phyloP scores from a whole-genome alignment of 2,888 invertebrate genomes.

The Pseudococcus longispinus region DNA sequence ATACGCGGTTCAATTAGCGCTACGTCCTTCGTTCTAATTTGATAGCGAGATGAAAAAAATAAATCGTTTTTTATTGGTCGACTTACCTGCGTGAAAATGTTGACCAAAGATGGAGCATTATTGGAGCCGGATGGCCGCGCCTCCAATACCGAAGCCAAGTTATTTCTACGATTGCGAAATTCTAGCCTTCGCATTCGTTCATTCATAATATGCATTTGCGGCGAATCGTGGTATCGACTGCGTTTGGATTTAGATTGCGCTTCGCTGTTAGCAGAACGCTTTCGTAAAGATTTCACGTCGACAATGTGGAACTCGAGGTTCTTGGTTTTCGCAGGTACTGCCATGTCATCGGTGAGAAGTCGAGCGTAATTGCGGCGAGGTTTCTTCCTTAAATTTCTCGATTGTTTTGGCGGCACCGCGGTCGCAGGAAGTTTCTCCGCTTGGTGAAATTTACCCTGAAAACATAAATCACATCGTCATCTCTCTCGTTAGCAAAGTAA shows the following conservation, averaged over 20 bases:
- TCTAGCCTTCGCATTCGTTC: slow-evolving; percentile 5
- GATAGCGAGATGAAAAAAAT: too few relatives aligned
- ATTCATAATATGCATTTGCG: background rate
- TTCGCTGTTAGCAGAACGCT: background rate
- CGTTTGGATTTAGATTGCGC: background rate
- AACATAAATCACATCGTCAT: background rate
- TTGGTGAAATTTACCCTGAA: background rate
- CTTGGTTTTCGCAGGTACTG: background rate
- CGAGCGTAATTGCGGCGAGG: background rate
- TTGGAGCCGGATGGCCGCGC: background rate
- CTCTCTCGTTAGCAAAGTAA: background rate
- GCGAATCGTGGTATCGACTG: background rate
- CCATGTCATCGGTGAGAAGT: background rate
- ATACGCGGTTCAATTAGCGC: too few relatives aligned
- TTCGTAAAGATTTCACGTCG: background rate
- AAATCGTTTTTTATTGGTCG: too few relatives aligned
- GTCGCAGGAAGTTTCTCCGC: background rate
- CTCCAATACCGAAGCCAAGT: background rate
- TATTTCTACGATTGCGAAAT: background rate
- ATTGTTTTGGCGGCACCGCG: background rate
- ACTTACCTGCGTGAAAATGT: slow-evolving; percentile 20
- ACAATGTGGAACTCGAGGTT: background rate
- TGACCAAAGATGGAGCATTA: background rate
- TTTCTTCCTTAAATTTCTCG: background rate
- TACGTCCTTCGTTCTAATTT: too few relatives aligned